Conservation (phyloP, 2,113 vertebrate genomes). For the Hippopotamus amphibius region DNA sequence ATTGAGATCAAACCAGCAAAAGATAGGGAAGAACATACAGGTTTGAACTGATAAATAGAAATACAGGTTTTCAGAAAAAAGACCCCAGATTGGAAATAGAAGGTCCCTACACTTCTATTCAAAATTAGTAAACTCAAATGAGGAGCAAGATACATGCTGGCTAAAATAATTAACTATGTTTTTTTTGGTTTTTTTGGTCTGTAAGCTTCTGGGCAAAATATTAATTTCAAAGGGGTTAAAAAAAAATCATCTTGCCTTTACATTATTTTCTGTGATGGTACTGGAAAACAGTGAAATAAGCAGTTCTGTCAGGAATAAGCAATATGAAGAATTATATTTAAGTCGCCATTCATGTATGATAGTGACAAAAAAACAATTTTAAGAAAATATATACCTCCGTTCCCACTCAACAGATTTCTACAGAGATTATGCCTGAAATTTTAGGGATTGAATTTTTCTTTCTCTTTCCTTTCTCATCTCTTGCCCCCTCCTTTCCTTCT, state of each 20-base stretch:
- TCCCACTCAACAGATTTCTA: neutral
- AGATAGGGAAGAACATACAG: neutral
- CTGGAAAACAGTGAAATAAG: conserved; percentile 23
- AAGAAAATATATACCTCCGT: neutral
- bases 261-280: neutral
- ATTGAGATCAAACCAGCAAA: neutral
- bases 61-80: conserved; percentile 24
- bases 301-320: conserved; percentile 31
- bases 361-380: neutral
- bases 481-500: neutral
- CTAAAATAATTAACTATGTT: neutral
- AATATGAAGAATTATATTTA: neutral
- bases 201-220: neutral
- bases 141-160: neutral
- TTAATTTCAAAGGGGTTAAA: neutral
- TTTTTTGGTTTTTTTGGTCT: neutral
- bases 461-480: neutral
- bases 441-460: neutral
- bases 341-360: neutral
- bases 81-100: neutral
- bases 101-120: neutral
- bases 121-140: neutral
- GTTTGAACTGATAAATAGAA: neutral
- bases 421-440: neutral
- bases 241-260: neutral